Base-by-base conservation (phyloP, 2,113 vertebrate species). In the Manacus vitellinus region DNA sequence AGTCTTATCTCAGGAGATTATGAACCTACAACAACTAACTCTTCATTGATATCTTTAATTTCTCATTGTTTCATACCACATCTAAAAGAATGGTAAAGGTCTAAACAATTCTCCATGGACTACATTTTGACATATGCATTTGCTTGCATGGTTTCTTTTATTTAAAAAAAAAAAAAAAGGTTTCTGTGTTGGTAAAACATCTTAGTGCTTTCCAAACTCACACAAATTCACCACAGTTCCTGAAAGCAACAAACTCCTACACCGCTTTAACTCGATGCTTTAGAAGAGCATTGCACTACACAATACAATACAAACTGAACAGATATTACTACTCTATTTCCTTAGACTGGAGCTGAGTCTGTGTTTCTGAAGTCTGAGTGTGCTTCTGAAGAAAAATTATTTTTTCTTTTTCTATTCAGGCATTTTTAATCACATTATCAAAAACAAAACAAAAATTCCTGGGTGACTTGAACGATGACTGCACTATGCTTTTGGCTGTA, bases 401-500 rank as follows among this genome's bases (percentile, higher is more conserved):
- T 76, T 30, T 68, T 5, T 17, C 27, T n/a, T 63, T 67, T 92
- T 73, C 49, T 55, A 47, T 14, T 74, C 35, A 59, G 63, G 31
- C 30, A 59, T 35, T 92, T 92, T 87, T 25, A 81, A 74, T 25
- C 37, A 25, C 8, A 39, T 12, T 51, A 51, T 52, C 33, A 65
- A 83, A 89, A 88, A 2, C 5, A 71, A 55, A 54, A 15, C 7
- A 78, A 66, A 65, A 84, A 39, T 58, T 78, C 37, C 52, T 3
- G 4, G 5, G 17, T 52, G 66, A 85, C 15, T 3, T 10, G 8
- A 37, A 61, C 1, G 4, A 62, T 0, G 0, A 55, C 20, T 71
- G 76, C 65, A 74, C 27, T 86, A 81, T 19, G 12, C 23, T 84
- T 77, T 54, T 59, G 55, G 47, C 52, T 56, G n/a, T 51, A 59